Percentiles rank a stretch among this genome's conserved stretches.
These are phyloP conservation scores for Neoniphon sammara DNA, from an alignment of 2,797 vertebrate genomes.

Conservation along the genomic window DNA sequence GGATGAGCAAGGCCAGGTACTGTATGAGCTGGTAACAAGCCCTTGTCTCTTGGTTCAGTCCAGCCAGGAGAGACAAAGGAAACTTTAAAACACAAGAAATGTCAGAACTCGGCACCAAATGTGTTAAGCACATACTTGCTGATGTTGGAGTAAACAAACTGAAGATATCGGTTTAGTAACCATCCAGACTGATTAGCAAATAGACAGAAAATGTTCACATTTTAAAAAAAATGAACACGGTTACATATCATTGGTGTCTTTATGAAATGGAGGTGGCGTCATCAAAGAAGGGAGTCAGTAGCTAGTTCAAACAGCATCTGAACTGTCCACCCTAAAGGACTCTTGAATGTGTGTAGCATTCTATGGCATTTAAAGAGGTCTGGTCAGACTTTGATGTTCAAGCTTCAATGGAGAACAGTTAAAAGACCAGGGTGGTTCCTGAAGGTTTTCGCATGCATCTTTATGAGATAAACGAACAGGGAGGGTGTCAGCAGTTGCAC, in stretches of 20 bases:
- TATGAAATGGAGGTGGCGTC: conserved; percentile 4
- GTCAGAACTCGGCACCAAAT: too few species aligned
- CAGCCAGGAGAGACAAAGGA: neutral
- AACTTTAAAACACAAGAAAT: neutral
- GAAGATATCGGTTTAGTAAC: neutral
- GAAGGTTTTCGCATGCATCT: conserved; percentile 39
- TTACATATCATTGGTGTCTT: neutral
- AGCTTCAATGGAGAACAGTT: conserved; percentile 57
- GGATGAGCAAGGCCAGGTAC: conserved; percentile 84
- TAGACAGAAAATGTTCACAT: too few species aligned
- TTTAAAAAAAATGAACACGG: neutral
- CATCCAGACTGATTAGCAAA: neutral
- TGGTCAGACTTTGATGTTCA: conserved; percentile 65
- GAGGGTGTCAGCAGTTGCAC: neutral
- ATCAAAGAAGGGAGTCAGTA: conserved; percentile 46
- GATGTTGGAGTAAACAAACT: too few species aligned
- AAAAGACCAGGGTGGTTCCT: conserved; percentile 52
- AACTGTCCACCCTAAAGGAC: conserved; percentile 37
- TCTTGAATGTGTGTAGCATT: conserved; percentile 11
- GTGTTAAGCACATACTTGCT: neutral
- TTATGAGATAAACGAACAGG: neutral
- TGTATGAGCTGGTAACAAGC: neutral
- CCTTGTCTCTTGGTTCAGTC: neutral
- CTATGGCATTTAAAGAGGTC: conserved; percentile 62
- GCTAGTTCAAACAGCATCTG: conserved; percentile 37